A percentile compares a stretch with the other conserved stretches of the same genome.
These are phyloP conservation scores for Heteromyza rotundicornis DNA, from an alignment of 2,888 invertebrate genomes.

Conservation along the genomic window DNA sequence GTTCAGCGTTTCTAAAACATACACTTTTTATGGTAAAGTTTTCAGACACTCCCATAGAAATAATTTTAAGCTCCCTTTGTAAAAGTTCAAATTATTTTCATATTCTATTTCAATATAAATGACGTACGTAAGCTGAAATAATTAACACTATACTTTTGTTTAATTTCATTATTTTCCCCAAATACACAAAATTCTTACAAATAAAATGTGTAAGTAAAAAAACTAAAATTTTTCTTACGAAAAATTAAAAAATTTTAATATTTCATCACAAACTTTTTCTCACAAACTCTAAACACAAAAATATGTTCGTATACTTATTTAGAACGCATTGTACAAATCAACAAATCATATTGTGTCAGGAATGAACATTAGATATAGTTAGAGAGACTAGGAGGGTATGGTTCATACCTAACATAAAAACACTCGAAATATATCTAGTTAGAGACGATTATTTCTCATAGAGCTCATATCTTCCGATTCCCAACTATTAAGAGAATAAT, in stretches of 20 bases:
- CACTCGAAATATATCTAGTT: too few relatives aligned
- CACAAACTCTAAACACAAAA: slow-evolving; percentile 1
- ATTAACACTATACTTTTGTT: slow-evolving; percentile 40
- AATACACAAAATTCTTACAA: slow-evolving; percentile 34
- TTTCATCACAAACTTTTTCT: neutral
- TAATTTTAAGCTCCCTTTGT: too few relatives aligned
- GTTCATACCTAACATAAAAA: too few relatives aligned
- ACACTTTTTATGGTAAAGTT: neutral
- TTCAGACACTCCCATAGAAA: too few relatives aligned
- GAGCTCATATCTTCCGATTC: too few relatives aligned
- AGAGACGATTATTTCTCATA: too few relatives aligned
- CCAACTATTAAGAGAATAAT: too few relatives aligned
- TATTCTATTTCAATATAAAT: slow-evolving; percentile 9
- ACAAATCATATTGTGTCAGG: too few relatives aligned
- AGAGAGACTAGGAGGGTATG: too few relatives aligned
- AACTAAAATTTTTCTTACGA: slow-evolving; percentile 23
- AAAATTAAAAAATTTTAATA: neutral
- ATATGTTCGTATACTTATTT: slow-evolving; percentile 14
- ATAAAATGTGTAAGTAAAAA: slow-evolving; percentile 37
- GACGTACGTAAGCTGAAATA: slow-evolving; percentile 23
- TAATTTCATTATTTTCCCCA: slow-evolving; percentile 41
- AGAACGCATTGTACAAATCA: slow-evolving; percentile 5
- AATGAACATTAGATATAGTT: too few relatives aligned
- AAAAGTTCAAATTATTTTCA: too few relatives aligned
- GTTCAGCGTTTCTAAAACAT: slow-evolving; percentile 10